Conservation (phyloP, 2,888 invertebrate genomes). For the Onthophagus sagittarius region DNA sequence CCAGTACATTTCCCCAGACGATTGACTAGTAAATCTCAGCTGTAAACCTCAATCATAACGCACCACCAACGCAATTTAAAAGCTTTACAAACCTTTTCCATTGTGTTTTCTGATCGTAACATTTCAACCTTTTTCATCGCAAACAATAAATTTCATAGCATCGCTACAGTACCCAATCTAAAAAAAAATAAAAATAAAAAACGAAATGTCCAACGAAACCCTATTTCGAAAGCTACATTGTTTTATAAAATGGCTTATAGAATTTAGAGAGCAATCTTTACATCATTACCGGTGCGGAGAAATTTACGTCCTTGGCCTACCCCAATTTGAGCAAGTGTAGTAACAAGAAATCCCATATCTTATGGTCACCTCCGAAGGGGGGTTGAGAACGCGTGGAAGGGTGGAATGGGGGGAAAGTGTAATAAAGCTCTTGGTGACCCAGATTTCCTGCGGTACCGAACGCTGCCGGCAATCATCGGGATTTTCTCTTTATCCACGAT, state of each 20-base stretch:
- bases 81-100: neutral
- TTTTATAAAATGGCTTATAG: neutral
- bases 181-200: neutral
- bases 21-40: neutral
- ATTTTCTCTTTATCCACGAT: neutral
- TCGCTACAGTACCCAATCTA: neutral
- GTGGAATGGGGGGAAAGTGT: constrained; percentile 1
- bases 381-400: neutral
- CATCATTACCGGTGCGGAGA: neutral
- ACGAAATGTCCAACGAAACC: neutral
- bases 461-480: neutral
- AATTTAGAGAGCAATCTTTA: too few species aligned
- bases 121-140: neutral
- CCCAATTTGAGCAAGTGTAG: neutral
- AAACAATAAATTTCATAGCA: neutral
- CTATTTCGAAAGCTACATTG: neutral
- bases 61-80: neutral
- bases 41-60: neutral
- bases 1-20: neutral
- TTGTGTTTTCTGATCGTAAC: neutral
- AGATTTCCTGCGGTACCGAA: neutral
- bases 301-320: neutral
- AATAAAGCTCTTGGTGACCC: constrained; percentile 6
- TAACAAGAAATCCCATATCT: neutral
- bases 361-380: neutral